phyloP scores from a whole-genome alignment of 2,113 vertebrate genomes.

The Brachyistius frenatus region DNA sequence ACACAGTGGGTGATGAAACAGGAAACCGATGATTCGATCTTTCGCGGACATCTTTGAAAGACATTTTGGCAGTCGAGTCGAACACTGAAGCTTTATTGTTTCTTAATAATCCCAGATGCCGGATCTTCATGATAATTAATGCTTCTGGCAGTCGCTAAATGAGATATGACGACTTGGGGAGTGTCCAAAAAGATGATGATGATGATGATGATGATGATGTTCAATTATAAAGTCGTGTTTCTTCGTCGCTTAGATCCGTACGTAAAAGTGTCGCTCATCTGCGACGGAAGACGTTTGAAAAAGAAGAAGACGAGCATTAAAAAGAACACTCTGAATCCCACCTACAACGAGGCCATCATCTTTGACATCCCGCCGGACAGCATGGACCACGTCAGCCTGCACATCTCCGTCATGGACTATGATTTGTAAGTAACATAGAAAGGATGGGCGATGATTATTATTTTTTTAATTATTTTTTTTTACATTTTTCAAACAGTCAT shows the following conservation, averaged over 20 bases:
- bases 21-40: background rate
- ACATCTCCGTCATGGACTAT: constrained; percentile 99
- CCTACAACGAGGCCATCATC: constrained; percentile 99
- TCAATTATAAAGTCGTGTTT: background rate
- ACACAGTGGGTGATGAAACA: constrained; percentile 15
- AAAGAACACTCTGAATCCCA: constrained; percentile 97
- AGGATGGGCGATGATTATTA: no score
- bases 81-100: constrained; percentile 25
- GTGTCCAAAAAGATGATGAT: background rate
- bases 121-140: constrained; percentile 11
- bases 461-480: no score
- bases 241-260: constrained; percentile 88
- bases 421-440: constrained; percentile 87
- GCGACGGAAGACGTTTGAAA: constrained; percentile 95
- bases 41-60: constrained; percentile 12
- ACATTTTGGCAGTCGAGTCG: constrained; percentile 15
- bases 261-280: constrained; percentile 97
- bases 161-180: background rate
- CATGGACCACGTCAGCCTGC: constrained; percentile 98
- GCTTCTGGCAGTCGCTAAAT: background rate
- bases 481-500: no score
- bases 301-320: constrained; percentile 99
- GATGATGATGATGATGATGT: background rate
- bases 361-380: constrained; percentile 99
- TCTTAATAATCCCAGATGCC: constrained; percentile 14